Conservation (phyloP, 2,113 vertebrate genomes). For the Symphodus melops region DNA sequence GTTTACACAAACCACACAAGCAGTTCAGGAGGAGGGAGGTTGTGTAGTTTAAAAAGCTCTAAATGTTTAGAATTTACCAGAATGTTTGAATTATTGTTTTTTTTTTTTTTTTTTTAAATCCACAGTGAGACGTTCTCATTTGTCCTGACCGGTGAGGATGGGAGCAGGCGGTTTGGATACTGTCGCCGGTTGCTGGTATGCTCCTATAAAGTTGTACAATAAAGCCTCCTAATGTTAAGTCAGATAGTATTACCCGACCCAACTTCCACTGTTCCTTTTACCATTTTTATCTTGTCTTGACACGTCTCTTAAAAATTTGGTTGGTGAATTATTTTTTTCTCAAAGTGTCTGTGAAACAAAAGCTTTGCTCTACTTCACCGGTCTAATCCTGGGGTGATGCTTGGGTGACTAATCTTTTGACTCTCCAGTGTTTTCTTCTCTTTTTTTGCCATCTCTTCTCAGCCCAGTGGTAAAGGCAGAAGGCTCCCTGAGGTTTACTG, state of each 20-base stretch:
- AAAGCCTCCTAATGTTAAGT: no score
- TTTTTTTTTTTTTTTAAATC: slow-evolving; percentile 17
- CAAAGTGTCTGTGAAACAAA: slow-evolving; percentile 26
- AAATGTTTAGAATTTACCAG: not conserved
- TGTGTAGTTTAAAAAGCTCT: slow-evolving; percentile 6
- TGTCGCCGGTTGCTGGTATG: slow-evolving; percentile 95
- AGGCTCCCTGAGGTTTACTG: slow-evolving; percentile 98
- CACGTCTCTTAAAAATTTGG: not conserved
- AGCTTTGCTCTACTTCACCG: slow-evolving; percentile 35
- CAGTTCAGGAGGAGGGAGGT: not conserved
- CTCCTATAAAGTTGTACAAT: not conserved
- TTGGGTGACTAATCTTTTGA: slow-evolving; percentile 56
- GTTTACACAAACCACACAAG: slow-evolving; percentile 3
- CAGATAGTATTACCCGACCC: no score
- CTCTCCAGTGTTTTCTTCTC: slow-evolving; percentile 36
- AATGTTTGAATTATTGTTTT: slow-evolving; percentile 6
- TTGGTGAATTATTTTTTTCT: not conserved
- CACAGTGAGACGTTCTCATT: slow-evolving; percentile 96
- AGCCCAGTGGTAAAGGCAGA: slow-evolving; percentile 94
- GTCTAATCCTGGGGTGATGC: slow-evolving; percentile 25
- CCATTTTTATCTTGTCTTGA: not conserved
- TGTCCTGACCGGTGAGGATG: slow-evolving; percentile 95
- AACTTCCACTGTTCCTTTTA: no score
- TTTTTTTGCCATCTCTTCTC: slow-evolving; percentile 43
- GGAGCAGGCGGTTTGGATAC: slow-evolving; percentile 94